Evolutionary conservation across 35 echinoderm and acorn worm species (phyloP), one percentile per base, ranked within the genome.

Genomic region (Stichopus chloronotus): DNA sequence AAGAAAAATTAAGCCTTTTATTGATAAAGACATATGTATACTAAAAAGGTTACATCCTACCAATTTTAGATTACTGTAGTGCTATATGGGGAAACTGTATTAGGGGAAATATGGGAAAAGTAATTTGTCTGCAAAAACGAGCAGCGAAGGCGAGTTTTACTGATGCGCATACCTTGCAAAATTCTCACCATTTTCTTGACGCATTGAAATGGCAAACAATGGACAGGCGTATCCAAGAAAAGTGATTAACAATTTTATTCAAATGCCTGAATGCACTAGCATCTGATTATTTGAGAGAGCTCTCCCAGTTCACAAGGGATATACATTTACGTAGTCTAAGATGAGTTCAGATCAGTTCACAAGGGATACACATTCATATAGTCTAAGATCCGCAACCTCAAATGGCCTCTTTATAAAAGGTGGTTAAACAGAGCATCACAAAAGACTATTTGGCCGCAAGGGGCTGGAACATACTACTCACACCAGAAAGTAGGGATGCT

Each of bases 21-120:
- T 83, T 83, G 80, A 83, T 43, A 83, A 8, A 83, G 25, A 52
- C 7, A 83, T 10, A 53, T 83, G 80, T 83, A 83, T 2, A 83
- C 54, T 83, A 43, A 1, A 52, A 2, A 83, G 80, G 80, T 5
- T 83, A 83, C 17, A 43, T 43, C 54, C 5, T 83, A 16, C 80
- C 80, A 83, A 83, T 53, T 22, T 83, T 83, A 17, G 19, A 83
- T 43, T 43, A 83, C 43, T 83, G 80, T 56, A 83, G 80, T 83
- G 54, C 5, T 83, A 83, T 30, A 83, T 83, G 24, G 80, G 80
- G 80, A 43, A 52, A 83, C 80, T 83, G 80, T 83, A 11, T 16
- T 53, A 56, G 14, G 54, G 80, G 25, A 43, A 56, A 30, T 83
- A 30, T 83, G 1, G 23, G 5, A 56, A 83, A 83, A 83, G 80